Evolutionary conservation across 2,113 vertebrate species (phyloP).

Genomic region (Lates calcarifer): DNA sequence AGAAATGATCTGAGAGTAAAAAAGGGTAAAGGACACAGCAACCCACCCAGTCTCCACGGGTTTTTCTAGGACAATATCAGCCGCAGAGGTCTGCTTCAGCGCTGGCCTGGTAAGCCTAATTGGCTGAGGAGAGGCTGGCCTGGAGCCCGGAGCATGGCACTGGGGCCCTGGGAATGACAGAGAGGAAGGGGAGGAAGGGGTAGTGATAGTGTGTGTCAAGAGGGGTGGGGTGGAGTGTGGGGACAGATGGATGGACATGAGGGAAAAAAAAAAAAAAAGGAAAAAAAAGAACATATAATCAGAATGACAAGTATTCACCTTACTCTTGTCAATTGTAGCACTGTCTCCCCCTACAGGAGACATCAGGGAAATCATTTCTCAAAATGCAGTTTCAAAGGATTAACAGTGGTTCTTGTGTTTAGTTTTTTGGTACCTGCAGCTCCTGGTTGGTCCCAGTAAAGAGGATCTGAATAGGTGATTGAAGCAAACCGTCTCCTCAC

Average conservation of each 20-base stretch:
- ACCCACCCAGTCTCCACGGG: slow-evolving; percentile 88
- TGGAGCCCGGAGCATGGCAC: slow-evolving; percentile 53
- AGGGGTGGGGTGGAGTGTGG: not conserved
- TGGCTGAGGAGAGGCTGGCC: slow-evolving; percentile 85
- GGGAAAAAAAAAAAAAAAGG: not conserved
- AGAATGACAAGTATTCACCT: slow-evolving; percentile 23
- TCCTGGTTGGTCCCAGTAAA: slow-evolving; percentile 78
- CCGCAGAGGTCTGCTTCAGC: slow-evolving; percentile 60
- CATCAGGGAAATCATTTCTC: not conserved
- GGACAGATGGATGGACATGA: slow-evolving; percentile 36
- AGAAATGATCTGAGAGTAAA: not conserved
- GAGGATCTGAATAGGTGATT: slow-evolving; percentile 88
- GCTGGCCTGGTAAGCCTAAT: slow-evolving; percentile 86
- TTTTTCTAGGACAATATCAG: slow-evolving; percentile 84
- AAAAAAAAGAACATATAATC: slow-evolving; percentile 15
- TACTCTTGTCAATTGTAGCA: slow-evolving; percentile 2
- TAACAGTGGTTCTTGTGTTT: not conserved
- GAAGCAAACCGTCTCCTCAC: slow-evolving; percentile 89
- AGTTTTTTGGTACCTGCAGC: slow-evolving; percentile 80
- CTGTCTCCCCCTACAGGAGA: slow-evolving; percentile 75
- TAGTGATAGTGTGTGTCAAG: not conserved
- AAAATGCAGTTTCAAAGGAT: not conserved
- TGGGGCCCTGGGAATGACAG: slow-evolving; percentile 64
- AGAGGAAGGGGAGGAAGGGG: slow-evolving; percentile 10
- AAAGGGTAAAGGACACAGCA: slow-evolving; percentile 3